These are phyloP conservation scores for Myotis findleyi DNA, from an alignment of 2,797 vertebrate species.

Conservation along the genomic window DNA sequence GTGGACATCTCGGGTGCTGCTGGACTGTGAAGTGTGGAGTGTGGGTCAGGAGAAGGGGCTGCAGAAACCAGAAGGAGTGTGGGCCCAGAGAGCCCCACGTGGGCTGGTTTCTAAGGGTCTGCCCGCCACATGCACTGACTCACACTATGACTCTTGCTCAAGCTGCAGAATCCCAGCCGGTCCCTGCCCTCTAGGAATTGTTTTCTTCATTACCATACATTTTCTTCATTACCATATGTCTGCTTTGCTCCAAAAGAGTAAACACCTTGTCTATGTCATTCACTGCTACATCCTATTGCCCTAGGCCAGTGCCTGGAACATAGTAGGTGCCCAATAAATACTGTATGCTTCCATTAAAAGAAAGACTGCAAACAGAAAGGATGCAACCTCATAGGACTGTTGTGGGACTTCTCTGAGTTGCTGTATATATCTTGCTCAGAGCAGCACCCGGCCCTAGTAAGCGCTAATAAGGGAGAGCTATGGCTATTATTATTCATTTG, in stretches of 20 bases:
- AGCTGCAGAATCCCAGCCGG: background rate
- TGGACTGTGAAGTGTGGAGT: background rate
- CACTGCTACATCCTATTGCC: background rate
- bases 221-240: background rate
- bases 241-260: background rate
- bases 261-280: background rate
- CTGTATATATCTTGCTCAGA: background rate
- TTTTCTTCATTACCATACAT: background rate
- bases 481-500: background rate
- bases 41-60: background rate
- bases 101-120: background rate
- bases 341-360: background rate
- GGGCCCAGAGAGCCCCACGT: background rate
- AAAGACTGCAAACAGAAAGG: background rate
- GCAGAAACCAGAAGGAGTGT: rapidly evolving
- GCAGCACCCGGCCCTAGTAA: background rate
- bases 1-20: background rate
- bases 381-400: background rate
- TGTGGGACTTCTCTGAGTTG: background rate
- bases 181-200: background rate
- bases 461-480: background rate
- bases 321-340: background rate
- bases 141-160: background rate
- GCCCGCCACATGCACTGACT: background rate
- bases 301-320: background rate